These are phyloP conservation scores for Phrynocephalus versicolor DNA, from an alignment of 2,113 vertebrate species.

Conservation along the genomic window DNA sequence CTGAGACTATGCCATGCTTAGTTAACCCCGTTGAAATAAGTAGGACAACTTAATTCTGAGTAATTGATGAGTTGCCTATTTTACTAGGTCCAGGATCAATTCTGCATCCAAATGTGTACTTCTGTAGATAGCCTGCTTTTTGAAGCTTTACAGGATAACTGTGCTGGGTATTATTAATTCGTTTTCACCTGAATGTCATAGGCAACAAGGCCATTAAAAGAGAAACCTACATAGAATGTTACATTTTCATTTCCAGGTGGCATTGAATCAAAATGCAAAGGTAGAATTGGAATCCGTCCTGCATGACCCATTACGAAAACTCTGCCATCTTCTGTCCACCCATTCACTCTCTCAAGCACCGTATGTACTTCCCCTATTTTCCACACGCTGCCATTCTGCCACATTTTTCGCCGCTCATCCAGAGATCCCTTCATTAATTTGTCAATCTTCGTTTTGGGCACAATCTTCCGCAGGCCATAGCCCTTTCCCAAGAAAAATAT, in stretches of 20 bases:
- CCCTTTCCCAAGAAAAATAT: slow-evolving; percentile 81
- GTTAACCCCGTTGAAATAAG: neutral
- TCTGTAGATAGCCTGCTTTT: neutral
- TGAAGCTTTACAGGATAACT: neutral
- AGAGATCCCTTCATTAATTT: slow-evolving; percentile 69
- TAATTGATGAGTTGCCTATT: neutral
- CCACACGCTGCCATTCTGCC: slow-evolving; percentile 75
- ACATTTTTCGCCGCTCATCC: slow-evolving; percentile 76
- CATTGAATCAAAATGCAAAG: slow-evolving; percentile 71
- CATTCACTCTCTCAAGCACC: slow-evolving; percentile 73
- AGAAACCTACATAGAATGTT: slow-evolving; percentile 74
- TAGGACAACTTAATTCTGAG: too few species aligned
- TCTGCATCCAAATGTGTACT: neutral
- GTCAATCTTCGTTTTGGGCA: slow-evolving; percentile 78
- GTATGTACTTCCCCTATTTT: slow-evolving; percentile 57
- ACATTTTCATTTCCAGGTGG: slow-evolving; percentile 77
- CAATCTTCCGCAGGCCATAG: slow-evolving; percentile 75
- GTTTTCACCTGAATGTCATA: slow-evolving; percentile 52
- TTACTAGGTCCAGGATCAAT: neutral
- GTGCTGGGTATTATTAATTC: neutral
- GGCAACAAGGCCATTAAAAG: slow-evolving; percentile 74
- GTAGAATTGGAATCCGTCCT: slow-evolving; percentile 61
- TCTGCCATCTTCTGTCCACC: slow-evolving; percentile 78
- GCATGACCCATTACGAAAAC: slow-evolving; percentile 74
- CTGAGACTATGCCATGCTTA: neutral